A percentile compares a stretch with the other conserved stretches of the same genome.
Conservation (phyloP, 2,113 vertebrate genomes). For the Oreochromis tanganicae region DNA sequence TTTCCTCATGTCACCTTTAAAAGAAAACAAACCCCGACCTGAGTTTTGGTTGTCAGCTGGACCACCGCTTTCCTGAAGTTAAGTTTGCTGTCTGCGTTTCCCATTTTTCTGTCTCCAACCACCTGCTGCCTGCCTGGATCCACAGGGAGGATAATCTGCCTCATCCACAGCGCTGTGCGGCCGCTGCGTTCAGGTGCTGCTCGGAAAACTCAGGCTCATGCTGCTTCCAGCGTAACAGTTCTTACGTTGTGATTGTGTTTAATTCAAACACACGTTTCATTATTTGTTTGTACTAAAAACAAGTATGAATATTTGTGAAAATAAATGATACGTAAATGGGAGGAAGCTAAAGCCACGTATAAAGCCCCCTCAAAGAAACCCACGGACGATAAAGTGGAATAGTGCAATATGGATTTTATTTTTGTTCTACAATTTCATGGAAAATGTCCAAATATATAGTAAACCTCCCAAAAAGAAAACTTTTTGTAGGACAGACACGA, state of each 20-base stretch:
- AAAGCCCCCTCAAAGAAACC: rapidly evolving
- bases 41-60: slow-evolving; percentile 93
- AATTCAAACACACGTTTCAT: background rate
- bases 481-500: rapidly evolving
- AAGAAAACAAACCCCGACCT: slow-evolving; percentile 63
- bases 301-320: background rate
- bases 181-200: background rate
- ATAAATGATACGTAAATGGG: rapidly evolving
- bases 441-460: background rate
- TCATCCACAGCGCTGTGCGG: slow-evolving; percentile 3
- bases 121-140: background rate
- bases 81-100: slow-evolving; percentile 89
- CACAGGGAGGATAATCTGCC: background rate
- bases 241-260: background rate
- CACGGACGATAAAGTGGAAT: background rate
- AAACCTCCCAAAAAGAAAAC: background rate
- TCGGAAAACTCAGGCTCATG: background rate
- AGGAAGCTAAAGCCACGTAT: background rate
- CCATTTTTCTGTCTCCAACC: slow-evolving; percentile 70
- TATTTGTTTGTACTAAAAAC: background rate
- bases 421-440: background rate
- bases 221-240: background rate
- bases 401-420: background rate
- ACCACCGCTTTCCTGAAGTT: slow-evolving; percentile 97
- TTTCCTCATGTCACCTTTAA: rapidly evolving